phyloP scores from a whole-genome alignment of 2,888 invertebrate genomes.

The Tethea ocularis region DNA sequence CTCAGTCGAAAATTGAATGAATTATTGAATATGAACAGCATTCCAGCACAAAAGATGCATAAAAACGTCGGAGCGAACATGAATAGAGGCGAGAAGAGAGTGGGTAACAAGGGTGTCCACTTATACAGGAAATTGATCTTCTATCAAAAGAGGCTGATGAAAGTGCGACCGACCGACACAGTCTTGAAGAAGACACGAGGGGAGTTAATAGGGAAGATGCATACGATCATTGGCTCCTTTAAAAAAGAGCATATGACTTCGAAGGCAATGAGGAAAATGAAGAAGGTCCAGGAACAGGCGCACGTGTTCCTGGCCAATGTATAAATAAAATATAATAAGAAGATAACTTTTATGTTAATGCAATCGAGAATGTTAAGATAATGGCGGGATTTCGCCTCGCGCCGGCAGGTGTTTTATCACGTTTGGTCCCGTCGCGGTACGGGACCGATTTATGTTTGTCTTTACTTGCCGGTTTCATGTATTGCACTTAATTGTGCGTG shows the following conservation, averaged over 20 bases:
- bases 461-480: slow-evolving; percentile 64
- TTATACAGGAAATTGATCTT: slow-evolving; percentile 45
- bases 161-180: slow-evolving; percentile 39
- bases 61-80: slow-evolving; percentile 18
- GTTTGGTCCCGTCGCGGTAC: slow-evolving; percentile 34
- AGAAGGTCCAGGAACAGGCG: slow-evolving; percentile 56
- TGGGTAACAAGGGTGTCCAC: slow-evolving; percentile 17
- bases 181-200: slow-evolving; percentile 47
- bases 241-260: slow-evolving; percentile 45
- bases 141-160: slow-evolving; percentile 47
- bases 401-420: slow-evolving; percentile 39
- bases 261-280: slow-evolving; percentile 59
- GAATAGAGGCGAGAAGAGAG: slow-evolving; percentile 8
- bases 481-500: slow-evolving; percentile 71
- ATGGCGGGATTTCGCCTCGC: slow-evolving; percentile 31
- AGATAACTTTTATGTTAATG: slow-evolving; percentile 45
- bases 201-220: slow-evolving; percentile 49
- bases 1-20: slow-evolving; percentile 38
- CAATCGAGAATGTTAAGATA: slow-evolving; percentile 36
- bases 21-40: slow-evolving; percentile 36
- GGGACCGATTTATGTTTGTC: slow-evolving; percentile 51
- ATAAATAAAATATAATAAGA: slow-evolving; percentile 46
- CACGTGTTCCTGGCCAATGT: slow-evolving; percentile 64
- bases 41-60: slow-evolving; percentile 38
- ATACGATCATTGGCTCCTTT: slow-evolving; percentile 44